A percentile compares a stretch with the other conserved stretches of the same genome.
phyloP scores from a whole-genome alignment of 1,140 invertebrate genomes.

The Meloidogyne exigua region DNA sequence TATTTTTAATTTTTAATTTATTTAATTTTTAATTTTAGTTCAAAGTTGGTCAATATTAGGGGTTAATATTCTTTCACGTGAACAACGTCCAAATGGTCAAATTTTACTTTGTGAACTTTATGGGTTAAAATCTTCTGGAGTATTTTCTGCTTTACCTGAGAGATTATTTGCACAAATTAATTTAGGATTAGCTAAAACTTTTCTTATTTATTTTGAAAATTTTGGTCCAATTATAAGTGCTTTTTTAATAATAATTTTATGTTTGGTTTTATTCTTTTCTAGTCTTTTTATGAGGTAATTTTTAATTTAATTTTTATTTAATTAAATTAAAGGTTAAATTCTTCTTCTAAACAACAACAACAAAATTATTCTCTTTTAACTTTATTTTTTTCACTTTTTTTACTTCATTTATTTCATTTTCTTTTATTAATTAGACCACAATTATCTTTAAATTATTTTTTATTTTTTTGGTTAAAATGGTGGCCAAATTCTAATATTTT shows the following conservation, averaged over 20 bases:
- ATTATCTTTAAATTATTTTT: neutral
- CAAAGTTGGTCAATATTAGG: conserved; percentile 49
- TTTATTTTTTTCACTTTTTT: conserved; percentile 23
- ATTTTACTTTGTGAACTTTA: conserved; percentile 45
- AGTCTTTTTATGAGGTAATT: conserved; percentile 28
- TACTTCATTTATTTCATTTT: conserved; percentile 33
- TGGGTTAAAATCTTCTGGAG: conserved; percentile 22
- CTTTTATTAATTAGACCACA: conserved; percentile 23
- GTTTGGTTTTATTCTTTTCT: conserved; percentile 34
- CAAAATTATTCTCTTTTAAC: conserved; percentile 28
- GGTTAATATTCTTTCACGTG: conserved; percentile 45
- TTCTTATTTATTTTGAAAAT: conserved; percentile 11
- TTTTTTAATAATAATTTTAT: conserved; percentile 27
- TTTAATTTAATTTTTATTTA: conserved; percentile 6
- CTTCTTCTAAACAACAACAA: neutral
- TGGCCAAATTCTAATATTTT: conserved; percentile 17
- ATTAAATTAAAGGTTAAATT: neutral
- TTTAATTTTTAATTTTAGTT: conserved; percentile 9
- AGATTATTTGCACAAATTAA: conserved; percentile 8
- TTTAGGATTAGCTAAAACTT: conserved; percentile 26
- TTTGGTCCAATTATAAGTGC: conserved; percentile 35
- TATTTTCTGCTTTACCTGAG: neutral
- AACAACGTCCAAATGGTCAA: conserved; percentile 19
- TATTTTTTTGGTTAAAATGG: neutral
- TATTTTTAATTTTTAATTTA: neutral